Percentiles rank a stretch among this genome's conserved stretches.
phyloP scores from a whole-genome alignment of 1,140 invertebrate genomes.

The Bombyx mori region DNA sequence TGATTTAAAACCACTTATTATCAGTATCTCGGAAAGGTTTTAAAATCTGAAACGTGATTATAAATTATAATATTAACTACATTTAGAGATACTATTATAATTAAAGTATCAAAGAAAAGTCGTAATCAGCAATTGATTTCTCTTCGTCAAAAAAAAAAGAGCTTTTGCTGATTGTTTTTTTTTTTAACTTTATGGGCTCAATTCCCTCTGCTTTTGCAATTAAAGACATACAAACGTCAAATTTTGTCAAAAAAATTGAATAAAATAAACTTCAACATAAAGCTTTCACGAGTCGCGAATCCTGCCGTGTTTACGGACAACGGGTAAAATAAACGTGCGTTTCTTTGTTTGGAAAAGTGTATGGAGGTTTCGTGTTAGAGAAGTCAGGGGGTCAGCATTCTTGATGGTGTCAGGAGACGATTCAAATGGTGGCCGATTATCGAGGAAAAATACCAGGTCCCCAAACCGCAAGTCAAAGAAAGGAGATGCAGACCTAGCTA shows the following conservation, averaged over 20 bases:
- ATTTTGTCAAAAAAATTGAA: conserved; percentile 36
- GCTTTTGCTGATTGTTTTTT: no score
- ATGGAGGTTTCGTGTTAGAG: conserved; percentile 56
- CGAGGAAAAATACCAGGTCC: conserved; percentile 67
- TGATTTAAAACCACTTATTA: no score
- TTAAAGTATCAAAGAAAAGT: no score
- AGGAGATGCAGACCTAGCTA: conserved; percentile 68
- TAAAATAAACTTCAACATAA: conserved; percentile 11
- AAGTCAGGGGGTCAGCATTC: conserved; percentile 49
- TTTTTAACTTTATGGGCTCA: no score
- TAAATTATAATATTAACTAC: no score
- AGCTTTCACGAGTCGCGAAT: conserved; percentile 35
- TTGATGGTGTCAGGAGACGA: conserved; percentile 72
- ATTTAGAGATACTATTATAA: no score
- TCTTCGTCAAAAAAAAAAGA: no score
- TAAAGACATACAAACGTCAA: conserved; percentile 22
- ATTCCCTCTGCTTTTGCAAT: background rate
- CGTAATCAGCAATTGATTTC: no score
- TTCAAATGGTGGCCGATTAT: conserved; percentile 70
- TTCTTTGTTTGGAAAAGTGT: conserved; percentile 53
- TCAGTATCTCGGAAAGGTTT: no score
- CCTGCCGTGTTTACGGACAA: conserved; percentile 46
- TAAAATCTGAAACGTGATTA: no score
- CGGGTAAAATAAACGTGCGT: conserved; percentile 48
- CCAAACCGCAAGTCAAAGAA: conserved; percentile 69